These are phyloP conservation scores for Siniperca chuatsi DNA, from an alignment of 2,113 vertebrate species.

Conservation along the genomic window DNA sequence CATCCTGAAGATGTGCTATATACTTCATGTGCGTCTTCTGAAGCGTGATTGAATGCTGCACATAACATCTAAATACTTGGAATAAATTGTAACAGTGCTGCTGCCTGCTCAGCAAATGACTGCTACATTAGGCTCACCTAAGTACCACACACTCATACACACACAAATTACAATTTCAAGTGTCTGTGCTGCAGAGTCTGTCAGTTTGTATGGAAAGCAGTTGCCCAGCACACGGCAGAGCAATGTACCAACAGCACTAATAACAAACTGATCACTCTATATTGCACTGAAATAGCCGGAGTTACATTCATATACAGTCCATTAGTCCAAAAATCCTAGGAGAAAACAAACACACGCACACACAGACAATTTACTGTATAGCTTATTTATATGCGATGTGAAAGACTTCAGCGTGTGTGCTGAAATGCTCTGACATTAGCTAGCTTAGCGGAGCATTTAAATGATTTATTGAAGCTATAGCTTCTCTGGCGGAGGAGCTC, in stretches of 20 bases:
- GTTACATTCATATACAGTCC: conserved; percentile 20
- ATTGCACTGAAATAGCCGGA: conserved; percentile 31
- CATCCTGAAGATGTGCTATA: conserved; percentile 48
- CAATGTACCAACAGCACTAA: conserved; percentile 51
- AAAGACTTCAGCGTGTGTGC: conserved; percentile 19
- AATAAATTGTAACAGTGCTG: conserved; percentile 76
- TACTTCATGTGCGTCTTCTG: conserved; percentile 55
- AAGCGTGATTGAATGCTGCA: conserved; percentile 65
- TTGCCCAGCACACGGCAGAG: conserved; percentile 25
- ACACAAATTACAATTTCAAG: conserved; percentile 62
- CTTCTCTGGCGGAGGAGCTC: conserved; percentile 23
- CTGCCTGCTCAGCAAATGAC: conserved; percentile 82
- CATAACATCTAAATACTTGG: conserved; percentile 76
- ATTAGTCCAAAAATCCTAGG: neutral
- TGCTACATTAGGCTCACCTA: conserved; percentile 80
- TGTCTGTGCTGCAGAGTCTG: conserved; percentile 42
- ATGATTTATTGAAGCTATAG: conserved; percentile 40
- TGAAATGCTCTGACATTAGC: conserved; percentile 41
- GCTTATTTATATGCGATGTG: neutral
- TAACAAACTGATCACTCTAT: conserved; percentile 52
- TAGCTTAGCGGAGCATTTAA: conserved; percentile 42
- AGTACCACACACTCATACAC: conserved; percentile 63
- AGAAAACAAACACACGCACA: neutral
- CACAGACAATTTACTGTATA: neutral
- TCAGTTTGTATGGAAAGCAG: conserved; percentile 57